Conservation (phyloP, 1,140 invertebrate genomes). For the Eciton burchellii region DNA sequence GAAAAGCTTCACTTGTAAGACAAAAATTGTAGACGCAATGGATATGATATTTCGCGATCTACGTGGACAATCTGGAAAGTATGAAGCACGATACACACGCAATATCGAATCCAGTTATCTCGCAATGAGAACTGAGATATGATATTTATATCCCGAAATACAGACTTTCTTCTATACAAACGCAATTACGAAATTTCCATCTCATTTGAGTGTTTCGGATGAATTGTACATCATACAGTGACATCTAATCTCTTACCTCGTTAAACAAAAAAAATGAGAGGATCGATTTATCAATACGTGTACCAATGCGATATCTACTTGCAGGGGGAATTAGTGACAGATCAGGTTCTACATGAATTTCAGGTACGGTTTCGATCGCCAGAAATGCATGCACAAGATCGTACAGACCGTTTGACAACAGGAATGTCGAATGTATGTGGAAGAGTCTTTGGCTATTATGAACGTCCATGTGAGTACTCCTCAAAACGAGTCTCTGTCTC, state of each 20-base stretch:
- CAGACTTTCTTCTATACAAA: neutral
- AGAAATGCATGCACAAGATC: conserved; percentile 40
- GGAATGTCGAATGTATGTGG: conserved; percentile 55
- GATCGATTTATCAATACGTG: neutral
- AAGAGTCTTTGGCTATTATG: conserved; percentile 36
- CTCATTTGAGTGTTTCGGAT: neutral
- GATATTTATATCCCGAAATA: neutral
- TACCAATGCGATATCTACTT: conserved; percentile 15
- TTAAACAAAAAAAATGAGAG: conserved; percentile 2
- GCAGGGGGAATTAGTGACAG: conserved; percentile 31
- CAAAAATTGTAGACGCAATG: too few relatives aligned
- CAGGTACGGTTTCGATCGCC: conserved; percentile 3
- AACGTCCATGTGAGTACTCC: conserved; percentile 30
- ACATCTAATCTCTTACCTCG: neutral
- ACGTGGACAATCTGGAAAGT: too few relatives aligned
- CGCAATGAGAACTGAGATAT: neutral
- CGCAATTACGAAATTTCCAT: conserved; percentile 17
- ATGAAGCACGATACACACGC: neutral
- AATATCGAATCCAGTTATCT: neutral
- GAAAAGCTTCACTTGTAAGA: too few relatives aligned
- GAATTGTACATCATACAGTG: conserved; percentile 7
- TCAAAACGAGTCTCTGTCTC: conserved; percentile 16
- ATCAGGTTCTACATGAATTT: conserved; percentile 50
- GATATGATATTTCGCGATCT: too few relatives aligned
- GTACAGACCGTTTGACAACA: conserved; percentile 57